phyloP scores from a whole-genome alignment of 2,113 vertebrate species.

The Elephas maximus region DNA sequence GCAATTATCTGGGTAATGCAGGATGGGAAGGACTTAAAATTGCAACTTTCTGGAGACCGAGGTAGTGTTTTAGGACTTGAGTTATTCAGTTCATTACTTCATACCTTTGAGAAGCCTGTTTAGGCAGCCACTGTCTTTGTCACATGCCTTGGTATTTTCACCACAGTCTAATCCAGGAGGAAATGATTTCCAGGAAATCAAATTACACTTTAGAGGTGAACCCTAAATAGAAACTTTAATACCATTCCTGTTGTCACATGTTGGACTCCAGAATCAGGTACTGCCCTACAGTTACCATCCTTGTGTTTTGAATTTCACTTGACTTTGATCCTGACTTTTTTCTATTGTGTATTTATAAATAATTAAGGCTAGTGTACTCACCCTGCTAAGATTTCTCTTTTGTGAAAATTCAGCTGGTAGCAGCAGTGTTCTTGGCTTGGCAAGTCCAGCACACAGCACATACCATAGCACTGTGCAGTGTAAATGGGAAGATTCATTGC shows the following conservation, averaged over 20 bases:
- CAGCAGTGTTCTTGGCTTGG: neutral
- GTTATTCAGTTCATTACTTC: neutral
- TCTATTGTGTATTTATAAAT: neutral
- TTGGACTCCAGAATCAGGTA: neutral
- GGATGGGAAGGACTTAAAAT: neutral
- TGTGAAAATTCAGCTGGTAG: neutral
- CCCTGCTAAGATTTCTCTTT: neutral
- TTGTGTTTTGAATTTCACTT: neutral
- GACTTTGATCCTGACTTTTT: slow-evolving; percentile 26
- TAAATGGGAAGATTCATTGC: neutral
- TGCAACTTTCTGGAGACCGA: neutral
- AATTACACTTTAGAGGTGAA: neutral
- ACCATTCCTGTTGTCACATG: neutral
- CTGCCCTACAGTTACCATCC: neutral
- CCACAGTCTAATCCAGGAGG: neutral
- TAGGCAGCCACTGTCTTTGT: neutral
- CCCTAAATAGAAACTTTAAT: neutral
- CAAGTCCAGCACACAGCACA: neutral
- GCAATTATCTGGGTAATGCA: neutral
- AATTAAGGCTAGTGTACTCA: neutral
- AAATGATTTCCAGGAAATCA: slow-evolving; percentile 47
- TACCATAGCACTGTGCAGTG: fast-evolving
- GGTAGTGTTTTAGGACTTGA: neutral
- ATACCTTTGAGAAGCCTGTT: neutral
- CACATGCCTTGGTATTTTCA: neutral